These are phyloP conservation scores for Ahaetulla prasina DNA, from an alignment of 2,113 vertebrate genomes.

Conservation along the genomic window DNA sequence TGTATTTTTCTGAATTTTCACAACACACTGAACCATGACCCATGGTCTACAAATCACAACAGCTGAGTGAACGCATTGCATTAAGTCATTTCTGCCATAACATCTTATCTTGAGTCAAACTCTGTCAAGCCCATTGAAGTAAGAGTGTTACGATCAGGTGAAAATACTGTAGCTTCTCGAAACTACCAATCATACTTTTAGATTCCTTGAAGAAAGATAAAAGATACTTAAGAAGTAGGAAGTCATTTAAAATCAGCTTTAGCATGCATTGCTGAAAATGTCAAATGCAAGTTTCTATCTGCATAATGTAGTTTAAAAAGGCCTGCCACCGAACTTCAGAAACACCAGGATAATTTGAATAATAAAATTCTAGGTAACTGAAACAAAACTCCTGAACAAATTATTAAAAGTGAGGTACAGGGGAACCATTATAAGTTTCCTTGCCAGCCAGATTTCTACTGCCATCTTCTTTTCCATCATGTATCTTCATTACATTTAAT, in stretches of 20 bases:
- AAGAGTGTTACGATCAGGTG: neutral
- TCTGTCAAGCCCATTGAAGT: neutral
- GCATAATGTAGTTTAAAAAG: neutral
- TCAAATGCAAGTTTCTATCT: neutral
- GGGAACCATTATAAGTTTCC: neutral
- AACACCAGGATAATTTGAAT: neutral
- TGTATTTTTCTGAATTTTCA: neutral
- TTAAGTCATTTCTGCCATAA: neutral
- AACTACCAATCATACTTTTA: too few species aligned
- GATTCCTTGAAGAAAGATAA: neutral
- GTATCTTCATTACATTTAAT: neutral
- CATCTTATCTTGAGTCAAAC: neutral
- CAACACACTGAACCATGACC: neutral
- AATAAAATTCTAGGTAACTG: fast-evolving
- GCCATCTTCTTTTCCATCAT: neutral
- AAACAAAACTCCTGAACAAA: fast-evolving
- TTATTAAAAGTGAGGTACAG: neutral
- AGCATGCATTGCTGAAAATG: neutral
- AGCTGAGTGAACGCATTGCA: neutral
- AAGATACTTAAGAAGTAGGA: neutral
- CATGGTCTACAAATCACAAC: neutral
- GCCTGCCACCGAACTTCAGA: neutral
- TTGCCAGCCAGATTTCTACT: neutral
- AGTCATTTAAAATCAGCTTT: neutral
- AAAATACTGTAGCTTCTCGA: neutral